phyloP scores from a whole-genome alignment of 1,140 invertebrate genomes.

The Drosophila pallidifrons region DNA sequence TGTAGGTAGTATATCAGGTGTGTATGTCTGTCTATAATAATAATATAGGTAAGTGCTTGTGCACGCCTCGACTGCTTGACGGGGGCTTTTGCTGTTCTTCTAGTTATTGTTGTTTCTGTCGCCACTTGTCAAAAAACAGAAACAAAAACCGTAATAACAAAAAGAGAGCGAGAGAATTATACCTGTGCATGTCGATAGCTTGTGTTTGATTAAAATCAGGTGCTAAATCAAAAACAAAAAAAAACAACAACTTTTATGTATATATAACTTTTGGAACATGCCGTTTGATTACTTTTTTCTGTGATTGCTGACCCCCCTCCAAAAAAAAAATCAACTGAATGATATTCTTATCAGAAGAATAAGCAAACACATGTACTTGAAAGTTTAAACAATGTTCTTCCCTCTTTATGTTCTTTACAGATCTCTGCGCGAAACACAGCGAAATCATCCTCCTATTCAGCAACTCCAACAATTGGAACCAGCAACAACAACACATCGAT shows the following conservation, averaged over 20 bases:
- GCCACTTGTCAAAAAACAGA: slow-evolving; percentile 24
- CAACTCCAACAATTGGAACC: slow-evolving; percentile 24
- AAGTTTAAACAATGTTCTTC: slow-evolving; percentile 11
- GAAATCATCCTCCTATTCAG: slow-evolving; percentile 31
- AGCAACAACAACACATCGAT: slow-evolving; percentile 33
- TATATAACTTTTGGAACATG: slow-evolving; percentile 43
- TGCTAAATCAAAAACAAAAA: slow-evolving; percentile 58
- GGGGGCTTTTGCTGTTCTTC: slow-evolving; percentile 8
- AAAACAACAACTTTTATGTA: no score
- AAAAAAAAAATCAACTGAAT: no score
- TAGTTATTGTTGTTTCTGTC: slow-evolving; percentile 12
- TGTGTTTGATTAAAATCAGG: slow-evolving; percentile 67
- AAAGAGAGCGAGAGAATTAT: slow-evolving; percentile 21
- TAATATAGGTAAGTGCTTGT: slow-evolving; percentile 38
- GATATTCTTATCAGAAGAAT: slow-evolving; percentile 9
- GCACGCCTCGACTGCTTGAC: slow-evolving; percentile 32
- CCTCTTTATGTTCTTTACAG: slow-evolving; percentile 37
- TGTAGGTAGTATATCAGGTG: slow-evolving; percentile 11
- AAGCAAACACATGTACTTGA: slow-evolving; percentile 1
- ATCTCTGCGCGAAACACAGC: slow-evolving; percentile 53
- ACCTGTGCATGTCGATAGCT: slow-evolving; percentile 38
- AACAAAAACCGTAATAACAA: slow-evolving; percentile 6
- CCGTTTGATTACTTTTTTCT: slow-evolving; percentile 53
- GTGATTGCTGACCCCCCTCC: slow-evolving; percentile 40
- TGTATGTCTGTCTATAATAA: slow-evolving; percentile 10